Evolutionary conservation across 2,113 vertebrate species (phyloP).

Genomic region (Tetrao urogallus): DNA sequence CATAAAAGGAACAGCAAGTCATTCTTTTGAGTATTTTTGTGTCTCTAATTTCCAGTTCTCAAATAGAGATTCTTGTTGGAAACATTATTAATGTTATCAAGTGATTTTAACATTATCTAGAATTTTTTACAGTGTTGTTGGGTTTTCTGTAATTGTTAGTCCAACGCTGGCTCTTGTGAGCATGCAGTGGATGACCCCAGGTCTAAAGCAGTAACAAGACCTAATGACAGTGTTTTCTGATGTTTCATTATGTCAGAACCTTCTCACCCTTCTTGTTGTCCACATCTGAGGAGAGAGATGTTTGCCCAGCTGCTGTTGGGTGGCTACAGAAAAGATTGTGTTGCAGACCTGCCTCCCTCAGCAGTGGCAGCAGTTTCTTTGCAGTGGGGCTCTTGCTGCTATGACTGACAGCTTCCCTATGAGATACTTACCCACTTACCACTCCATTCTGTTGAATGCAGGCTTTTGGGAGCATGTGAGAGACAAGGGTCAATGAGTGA

Average conservation of each 20-base stretch:
- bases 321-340: neutral
- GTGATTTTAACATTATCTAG: neutral
- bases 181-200: neutral
- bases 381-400: neutral
- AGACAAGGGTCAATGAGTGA: neutral
- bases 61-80: neutral
- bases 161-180: neutral
- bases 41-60: neutral
- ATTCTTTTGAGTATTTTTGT: neutral
- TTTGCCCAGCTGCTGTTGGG: fast-evolving
- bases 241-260: neutral
- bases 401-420: neutral
- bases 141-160: neutral
- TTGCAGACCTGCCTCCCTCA: neutral
- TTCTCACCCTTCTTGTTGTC: neutral
- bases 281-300: neutral
- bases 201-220: neutral
- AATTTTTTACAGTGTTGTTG: neutral
- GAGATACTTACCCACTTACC: neutral
- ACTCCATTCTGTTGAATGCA: neutral
- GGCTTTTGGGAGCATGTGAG: neutral
- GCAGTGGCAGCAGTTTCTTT: neutral
- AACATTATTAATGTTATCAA: neutral
- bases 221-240: neutral
- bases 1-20: neutral